Conservation (phyloP, 2,113 vertebrate genomes). For the Apeltes quadracus region DNA sequence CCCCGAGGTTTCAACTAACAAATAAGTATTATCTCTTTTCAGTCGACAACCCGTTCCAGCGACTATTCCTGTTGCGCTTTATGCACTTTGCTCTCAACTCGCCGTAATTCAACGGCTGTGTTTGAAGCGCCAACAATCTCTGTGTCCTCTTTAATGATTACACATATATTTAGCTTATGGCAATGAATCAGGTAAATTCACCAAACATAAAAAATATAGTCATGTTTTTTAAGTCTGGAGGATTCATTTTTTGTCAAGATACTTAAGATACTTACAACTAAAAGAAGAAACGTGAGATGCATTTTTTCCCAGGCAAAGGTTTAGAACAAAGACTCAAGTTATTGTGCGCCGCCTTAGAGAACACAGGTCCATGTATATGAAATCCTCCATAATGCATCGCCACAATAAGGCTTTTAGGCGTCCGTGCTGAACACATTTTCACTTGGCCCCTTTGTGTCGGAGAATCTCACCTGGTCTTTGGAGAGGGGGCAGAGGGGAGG, state of each 20-base stretch:
- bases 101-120: too few species aligned
- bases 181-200: neutral
- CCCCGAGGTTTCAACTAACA: neutral
- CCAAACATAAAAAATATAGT: neutral
- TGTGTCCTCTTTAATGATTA: neutral
- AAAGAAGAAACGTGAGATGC: neutral
- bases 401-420: constrained; percentile 66
- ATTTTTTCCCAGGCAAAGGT: neutral
- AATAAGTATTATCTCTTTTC: neutral
- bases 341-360: neutral
- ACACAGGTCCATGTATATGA: neutral
- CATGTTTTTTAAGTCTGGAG: neutral
- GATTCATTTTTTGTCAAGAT: neutral
- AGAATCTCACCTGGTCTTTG: constrained; percentile 80
- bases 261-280: neutral
- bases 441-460: constrained; percentile 74
- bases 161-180: neutral
- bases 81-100: too few species aligned
- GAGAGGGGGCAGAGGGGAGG: constrained; percentile 72
- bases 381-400: constrained; percentile 49
- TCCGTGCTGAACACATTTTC: constrained; percentile 68
- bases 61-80: too few species aligned
- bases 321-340: neutral
- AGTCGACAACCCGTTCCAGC: neutral
- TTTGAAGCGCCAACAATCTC: too few species aligned